Evolutionary conservation across 2,113 vertebrate species (phyloP), one percentile per base, ranked within the genome.

Genomic region (Plectropomus leopardus): DNA sequence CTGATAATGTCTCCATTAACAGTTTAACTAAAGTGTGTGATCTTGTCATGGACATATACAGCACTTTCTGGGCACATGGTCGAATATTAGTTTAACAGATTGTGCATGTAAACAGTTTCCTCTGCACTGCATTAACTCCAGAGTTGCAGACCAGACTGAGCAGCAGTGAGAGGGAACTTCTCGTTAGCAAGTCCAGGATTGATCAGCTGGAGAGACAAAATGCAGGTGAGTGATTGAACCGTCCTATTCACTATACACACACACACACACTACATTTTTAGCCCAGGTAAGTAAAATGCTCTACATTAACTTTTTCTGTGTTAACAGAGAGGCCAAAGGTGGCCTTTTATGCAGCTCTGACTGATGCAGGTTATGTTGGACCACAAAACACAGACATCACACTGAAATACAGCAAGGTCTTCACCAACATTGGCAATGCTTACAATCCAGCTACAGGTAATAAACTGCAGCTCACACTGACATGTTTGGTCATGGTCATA

Each of bases 371-470:
- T 36, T 24, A 53, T 23, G n/a, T 53, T 11, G 65, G 48, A 17
- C 65, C 48, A 23, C 6, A 3, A n/a, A 40, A 23, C 32, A 13
- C 48, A 1, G 48, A 68, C 14, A 19, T 24, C 4, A 53, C 4
- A 53, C 65, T 53, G 14, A 68, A 36, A 53, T 68, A 24, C 65
- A 68, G 47, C 65, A 68, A 68, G 7, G 48, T 68, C 48, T 68
- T 68, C 65, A 53, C 65, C 65, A 68, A 68, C 65, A 40, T 68
- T 23, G 65, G 65, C 47, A 58, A 63, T 11, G 50, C 68, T 36
- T 81, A 72, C 44, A 63, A 50, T 54, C 48, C 69, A 58, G 13
- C 19, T 7, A 83, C 80, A 71, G 80, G 73, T 77, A 76, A 71
- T 23, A 30, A 15, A 32, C 28, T 36, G 42, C 26, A 16, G 24